Percentiles rank a stretch among this genome's conserved stretches.
Conservation (phyloP, 1,140 invertebrate genomes). For the Littorina saxatilis region DNA sequence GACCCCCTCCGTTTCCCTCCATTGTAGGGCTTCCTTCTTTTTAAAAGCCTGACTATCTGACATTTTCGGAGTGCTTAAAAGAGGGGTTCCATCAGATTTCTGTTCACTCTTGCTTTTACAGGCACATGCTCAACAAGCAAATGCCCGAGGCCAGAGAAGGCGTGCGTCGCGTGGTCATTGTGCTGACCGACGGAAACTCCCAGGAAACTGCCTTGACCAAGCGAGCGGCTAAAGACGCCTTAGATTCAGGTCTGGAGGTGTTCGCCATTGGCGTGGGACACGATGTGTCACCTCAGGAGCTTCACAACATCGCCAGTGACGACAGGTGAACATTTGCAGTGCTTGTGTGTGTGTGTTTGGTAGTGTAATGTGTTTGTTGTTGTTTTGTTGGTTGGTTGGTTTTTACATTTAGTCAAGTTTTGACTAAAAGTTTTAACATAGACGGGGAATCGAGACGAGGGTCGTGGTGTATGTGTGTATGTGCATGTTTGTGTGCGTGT, state of each 20-base stretch:
- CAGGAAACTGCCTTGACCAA: constrained; percentile 35
- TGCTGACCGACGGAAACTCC: constrained; percentile 55
- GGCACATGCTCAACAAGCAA: constrained; percentile 36
- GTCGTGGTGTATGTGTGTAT: no score
- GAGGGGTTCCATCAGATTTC: constrained; percentile 26
- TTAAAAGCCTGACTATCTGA: no score
- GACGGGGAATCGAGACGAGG: no score
- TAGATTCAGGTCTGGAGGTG: constrained; percentile 37
- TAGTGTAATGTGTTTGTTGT: no score
- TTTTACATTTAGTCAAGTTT: no score
- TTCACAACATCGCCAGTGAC: constrained; percentile 49
- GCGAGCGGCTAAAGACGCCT: constrained; percentile 29
- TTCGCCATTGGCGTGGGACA: constrained; percentile 56
- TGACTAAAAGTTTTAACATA: no score
- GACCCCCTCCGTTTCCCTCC: no score
- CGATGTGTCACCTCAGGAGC: constrained; percentile 37
- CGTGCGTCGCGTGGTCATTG: constrained; percentile 38
- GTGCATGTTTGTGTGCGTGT: no score
- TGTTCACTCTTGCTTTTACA: constrained; percentile 5
- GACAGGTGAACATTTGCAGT: constrained; percentile 13
- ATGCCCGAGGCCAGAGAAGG: constrained; percentile 28
- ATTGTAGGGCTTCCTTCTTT: no score
- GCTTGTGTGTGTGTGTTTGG: background rate
- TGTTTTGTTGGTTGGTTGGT: no score
- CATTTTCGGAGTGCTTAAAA: no score